These are phyloP conservation scores for Habrosyne pyritoides DNA, from an alignment of 2,888 invertebrate species.

Conservation along the genomic window DNA sequence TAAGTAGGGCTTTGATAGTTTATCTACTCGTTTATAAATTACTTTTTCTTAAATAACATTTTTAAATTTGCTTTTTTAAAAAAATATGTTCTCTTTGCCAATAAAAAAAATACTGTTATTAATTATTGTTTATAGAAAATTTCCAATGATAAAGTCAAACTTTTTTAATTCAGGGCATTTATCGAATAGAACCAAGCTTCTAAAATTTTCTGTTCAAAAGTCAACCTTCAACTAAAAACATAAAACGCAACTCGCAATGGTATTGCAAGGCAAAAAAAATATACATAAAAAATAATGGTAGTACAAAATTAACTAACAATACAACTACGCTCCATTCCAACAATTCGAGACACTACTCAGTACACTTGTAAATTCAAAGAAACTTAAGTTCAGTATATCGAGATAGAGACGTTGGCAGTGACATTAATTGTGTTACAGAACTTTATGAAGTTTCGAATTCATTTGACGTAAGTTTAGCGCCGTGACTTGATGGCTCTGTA, in stretches of 20 bases:
- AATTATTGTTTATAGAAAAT: too few species aligned
- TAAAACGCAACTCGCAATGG: too few species aligned
- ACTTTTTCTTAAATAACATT: background rate
- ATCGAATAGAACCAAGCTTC: too few species aligned
- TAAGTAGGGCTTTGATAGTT: background rate
- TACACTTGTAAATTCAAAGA: conserved; percentile 7
- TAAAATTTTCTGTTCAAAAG: too few species aligned
- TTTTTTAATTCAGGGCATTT: too few species aligned
- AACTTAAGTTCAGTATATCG: conserved; percentile 11
- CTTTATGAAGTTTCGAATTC: conserved; percentile 31
- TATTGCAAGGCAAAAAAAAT: too few species aligned
- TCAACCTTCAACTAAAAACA: too few species aligned
- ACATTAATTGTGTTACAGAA: conserved; percentile 37
- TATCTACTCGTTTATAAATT: background rate
- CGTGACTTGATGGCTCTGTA: conserved; percentile 10
- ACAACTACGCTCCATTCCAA: background rate
- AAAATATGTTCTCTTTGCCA: too few species aligned
- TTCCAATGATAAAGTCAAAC: too few species aligned
- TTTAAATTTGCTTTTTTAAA: background rate
- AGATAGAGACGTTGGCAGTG: conserved; percentile 19
- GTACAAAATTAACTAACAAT: background rate
- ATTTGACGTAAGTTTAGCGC: conserved; percentile 22
- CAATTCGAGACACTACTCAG: background rate
- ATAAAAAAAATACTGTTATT: too few species aligned
- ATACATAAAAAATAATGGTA: background rate